Base-by-base conservation (phyloP, 2,888 invertebrate genomes). In the Bedellia somnulentella region DNA sequence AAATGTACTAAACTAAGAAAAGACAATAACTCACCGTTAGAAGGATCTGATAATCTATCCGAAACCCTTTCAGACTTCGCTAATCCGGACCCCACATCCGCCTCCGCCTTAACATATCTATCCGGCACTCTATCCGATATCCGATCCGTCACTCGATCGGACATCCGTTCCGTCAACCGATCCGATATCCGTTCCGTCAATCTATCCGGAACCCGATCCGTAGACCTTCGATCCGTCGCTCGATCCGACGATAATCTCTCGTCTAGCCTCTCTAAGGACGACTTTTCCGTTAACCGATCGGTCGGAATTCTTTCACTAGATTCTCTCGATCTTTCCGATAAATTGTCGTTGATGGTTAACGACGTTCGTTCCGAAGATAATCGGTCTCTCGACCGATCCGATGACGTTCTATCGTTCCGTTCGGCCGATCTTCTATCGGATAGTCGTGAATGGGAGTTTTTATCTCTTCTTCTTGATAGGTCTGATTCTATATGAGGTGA, bases 41-140 rank as follows among this genome's bases (percentile, higher is more conserved):
- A 58, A 5, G 57, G 53, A 24, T 68, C 67, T 31, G 63, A 63
- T 1, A 60, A 46, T 21, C 66, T 42, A 39, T 66, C 66, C 0
- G 62, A 61, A 2, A 58, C 61, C 9, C 63, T 46, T 1, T 55
- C 59, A 8, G 57, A 45, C 37, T 66, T 66, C 16, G 24, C 9
- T 14, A 59, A 31, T 0, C 55, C 70, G 5, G 66, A 64, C 0
- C 71, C 71, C 10, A 73, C 70, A 23, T 73, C 73, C 4, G 73
- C 73, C 37, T 75, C 73, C 0, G 71, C 73, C 15, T 57, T 43
- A 16, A 71, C 56, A 37, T 53, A 70, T 13, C 52, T 39, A 32
- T 49, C 50, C 35, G 43, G 32, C 15, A n/a, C 28, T 9, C 21
- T 9, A 10, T 33, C 33, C 15, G 29, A 18, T 5, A n/a, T n/a